Evolutionary conservation across 2,797 vertebrate species (phyloP).

Genomic region (Acipenser ruthenus): DNA sequence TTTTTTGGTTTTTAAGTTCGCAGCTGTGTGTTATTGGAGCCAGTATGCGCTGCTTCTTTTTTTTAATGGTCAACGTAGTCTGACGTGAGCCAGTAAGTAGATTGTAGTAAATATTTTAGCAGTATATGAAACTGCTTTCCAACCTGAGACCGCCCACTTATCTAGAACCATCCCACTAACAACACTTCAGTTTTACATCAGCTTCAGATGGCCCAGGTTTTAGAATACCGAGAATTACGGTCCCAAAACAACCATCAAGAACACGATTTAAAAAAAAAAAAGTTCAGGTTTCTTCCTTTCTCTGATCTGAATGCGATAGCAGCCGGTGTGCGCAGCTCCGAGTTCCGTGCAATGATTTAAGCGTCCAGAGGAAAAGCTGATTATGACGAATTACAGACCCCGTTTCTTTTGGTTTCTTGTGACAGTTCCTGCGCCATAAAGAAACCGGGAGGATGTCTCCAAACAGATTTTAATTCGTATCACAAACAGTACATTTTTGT

Average conservation of each 20-base stretch:
- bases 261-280: not conserved
- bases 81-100: slow-evolving; percentile 28
- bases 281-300: too few relatives aligned
- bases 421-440: too few relatives aligned
- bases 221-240: too few relatives aligned
- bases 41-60: slow-evolving; percentile 17
- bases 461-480: too few relatives aligned
- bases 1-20: not conserved
- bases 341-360: too few relatives aligned
- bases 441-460: too few relatives aligned
- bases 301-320: too few relatives aligned
- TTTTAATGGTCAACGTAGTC: slow-evolving; percentile 22
- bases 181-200: slow-evolving; percentile 21
- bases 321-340: too few relatives aligned
- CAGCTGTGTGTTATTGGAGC: slow-evolving; percentile 9
- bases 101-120: slow-evolving; percentile 38
- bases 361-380: not conserved
- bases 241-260: not conserved
- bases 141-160: slow-evolving; percentile 36
- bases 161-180: slow-evolving; percentile 36
- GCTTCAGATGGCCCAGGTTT: slow-evolving; percentile 3
- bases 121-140: slow-evolving; percentile 26
- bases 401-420: too few relatives aligned
- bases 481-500: too few relatives aligned
- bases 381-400: not conserved